Evolutionary conservation across 2,888 invertebrate genomes (phyloP).

Genomic region (Myopa testacea): DNA sequence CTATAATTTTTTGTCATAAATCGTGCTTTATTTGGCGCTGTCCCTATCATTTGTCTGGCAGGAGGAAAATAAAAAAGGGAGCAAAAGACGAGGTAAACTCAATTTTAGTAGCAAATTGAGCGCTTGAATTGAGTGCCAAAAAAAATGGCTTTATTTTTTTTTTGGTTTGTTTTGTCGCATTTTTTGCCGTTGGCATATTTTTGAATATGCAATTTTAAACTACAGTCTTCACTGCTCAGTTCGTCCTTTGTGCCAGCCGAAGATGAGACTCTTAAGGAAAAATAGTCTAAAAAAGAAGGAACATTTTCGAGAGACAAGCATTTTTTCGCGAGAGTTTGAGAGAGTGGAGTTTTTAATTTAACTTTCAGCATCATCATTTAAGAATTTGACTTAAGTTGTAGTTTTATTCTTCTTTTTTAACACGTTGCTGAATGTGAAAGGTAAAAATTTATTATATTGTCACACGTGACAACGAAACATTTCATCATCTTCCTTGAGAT

Average conservation of each 20-base stretch:
- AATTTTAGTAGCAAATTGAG: conserved; percentile 30
- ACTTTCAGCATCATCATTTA: neutral
- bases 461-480: no score
- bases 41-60: conserved; percentile 21
- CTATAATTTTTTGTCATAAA: conserved; percentile 26
- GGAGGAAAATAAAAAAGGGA: neutral
- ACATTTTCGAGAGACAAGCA: neutral
- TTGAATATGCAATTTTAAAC: conserved; percentile 23
- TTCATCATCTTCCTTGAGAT: no score
- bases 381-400: neutral
- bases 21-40: conserved; percentile 21
- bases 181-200: neutral
- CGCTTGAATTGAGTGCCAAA: conserved; percentile 25
- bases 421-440: no score
- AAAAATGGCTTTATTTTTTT: neutral
- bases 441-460: no score
- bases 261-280: no score
- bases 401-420: neutral
- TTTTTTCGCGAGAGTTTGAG: neutral
- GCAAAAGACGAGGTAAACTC: neutral
- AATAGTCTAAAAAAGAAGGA: no score
- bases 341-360: neutral
- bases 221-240: neutral
- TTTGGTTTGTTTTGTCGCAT: neutral
- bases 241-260: no score